These are phyloP conservation scores for Nasonia vitripennis DNA, from an alignment of 1,140 invertebrate genomes.

Conservation along the genomic window DNA sequence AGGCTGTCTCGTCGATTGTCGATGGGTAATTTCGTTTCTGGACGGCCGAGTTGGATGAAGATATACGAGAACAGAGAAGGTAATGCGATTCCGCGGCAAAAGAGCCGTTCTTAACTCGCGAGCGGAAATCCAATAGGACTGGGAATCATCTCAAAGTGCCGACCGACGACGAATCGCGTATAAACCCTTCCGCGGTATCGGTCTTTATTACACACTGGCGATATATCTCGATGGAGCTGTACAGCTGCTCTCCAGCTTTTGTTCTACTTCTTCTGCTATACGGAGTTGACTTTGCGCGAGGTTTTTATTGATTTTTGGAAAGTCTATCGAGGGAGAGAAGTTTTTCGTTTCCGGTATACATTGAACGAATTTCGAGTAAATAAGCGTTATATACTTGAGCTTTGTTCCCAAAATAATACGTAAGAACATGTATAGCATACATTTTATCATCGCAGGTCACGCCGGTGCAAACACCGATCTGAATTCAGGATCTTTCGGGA, in stretches of 20 bases:
- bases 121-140: constrained; percentile 44
- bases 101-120: constrained; percentile 17
- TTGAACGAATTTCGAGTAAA: neutral
- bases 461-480: too few relatives aligned
- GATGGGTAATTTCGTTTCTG: constrained; percentile 41
- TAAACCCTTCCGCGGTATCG: neutral
- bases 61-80: neutral
- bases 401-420: too few relatives aligned
- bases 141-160: constrained; percentile 44
- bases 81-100: constrained; percentile 46
- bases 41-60: constrained; percentile 33
- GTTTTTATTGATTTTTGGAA: constrained; percentile 19
- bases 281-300: neutral
- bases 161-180: neutral
- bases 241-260: neutral
- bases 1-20: neutral
- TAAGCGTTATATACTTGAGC: neutral
- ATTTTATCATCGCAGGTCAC: too few relatives aligned
- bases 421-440: too few relatives aligned
- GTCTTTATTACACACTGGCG: neutral
- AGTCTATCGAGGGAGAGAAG: neutral
- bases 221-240: too few relatives aligned
- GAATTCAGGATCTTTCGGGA: too few relatives aligned
- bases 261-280: neutral
- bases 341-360: neutral